Conservation (phyloP, 1,140 invertebrate species). For the Centruroides sculpturatus region DNA sequence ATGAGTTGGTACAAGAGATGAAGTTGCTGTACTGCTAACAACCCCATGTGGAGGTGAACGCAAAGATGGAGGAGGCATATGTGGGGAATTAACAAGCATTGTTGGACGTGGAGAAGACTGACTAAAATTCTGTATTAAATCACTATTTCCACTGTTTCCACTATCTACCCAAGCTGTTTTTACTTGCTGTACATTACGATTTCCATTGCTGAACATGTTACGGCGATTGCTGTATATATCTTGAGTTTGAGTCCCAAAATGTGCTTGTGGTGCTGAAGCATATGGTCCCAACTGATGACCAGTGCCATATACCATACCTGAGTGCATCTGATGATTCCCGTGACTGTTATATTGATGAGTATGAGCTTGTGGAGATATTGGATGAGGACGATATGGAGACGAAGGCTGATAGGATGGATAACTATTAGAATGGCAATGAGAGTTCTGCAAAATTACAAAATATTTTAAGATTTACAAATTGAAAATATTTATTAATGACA, state of each 20-base stretch:
- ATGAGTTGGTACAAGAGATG: constrained; percentile 1
- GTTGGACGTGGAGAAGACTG: constrained; percentile 10
- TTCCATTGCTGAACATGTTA: constrained; percentile 4
- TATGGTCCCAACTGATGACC: constrained; percentile 11
- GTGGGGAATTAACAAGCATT: background rate
- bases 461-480: background rate
- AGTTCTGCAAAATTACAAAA: constrained; percentile 3
- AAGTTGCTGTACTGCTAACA: background rate
- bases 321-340: constrained; percentile 10
- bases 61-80: constrained; percentile 3
- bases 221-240: constrained; percentile 7
- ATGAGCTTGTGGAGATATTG: constrained; percentile 14
- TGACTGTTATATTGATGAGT: constrained; percentile 10
- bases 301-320: constrained; percentile 2
- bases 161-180: constrained; percentile 5
- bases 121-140: constrained; percentile 10
- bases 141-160: constrained; percentile 2
- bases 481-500: background rate
- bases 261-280: background rate
- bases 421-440: constrained; percentile 12
- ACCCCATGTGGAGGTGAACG: constrained; percentile 3
- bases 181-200: constrained; percentile 11
- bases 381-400: constrained; percentile 15
- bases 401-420: constrained; percentile 16
- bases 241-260: constrained; percentile 1